Percentiles rank a stretch among this genome's conserved stretches.
phyloP scores from a whole-genome alignment of 2,797 vertebrate genomes.

The Typhlichthys eigenmanni region DNA sequence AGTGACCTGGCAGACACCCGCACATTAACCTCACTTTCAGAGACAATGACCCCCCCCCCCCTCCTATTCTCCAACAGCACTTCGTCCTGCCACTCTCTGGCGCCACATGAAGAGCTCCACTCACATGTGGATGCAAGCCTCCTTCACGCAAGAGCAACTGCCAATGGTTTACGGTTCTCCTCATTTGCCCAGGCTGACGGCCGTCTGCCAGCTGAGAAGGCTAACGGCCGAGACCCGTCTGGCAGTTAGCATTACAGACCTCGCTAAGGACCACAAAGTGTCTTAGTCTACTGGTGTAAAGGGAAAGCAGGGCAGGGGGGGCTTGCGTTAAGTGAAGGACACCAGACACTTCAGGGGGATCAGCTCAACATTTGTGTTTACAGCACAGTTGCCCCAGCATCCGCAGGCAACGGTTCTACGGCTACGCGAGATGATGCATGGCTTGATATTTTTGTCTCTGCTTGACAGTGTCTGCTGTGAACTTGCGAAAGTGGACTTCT shows the following conservation, averaged over 20 bases:
- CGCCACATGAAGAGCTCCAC: constrained; percentile 48
- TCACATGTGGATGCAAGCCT: constrained; percentile 34
- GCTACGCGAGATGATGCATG: constrained; percentile 36
- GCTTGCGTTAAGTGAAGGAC: constrained; percentile 3
- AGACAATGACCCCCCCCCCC: constrained; percentile 50
- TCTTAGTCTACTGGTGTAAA: constrained; percentile 26
- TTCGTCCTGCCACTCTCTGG: constrained; percentile 40
- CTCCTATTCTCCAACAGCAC: constrained; percentile 35
- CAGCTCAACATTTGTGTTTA: constrained; percentile 6
- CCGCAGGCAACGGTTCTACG: constrained; percentile 10
- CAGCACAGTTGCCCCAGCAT: constrained; percentile 15
- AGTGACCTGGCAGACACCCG: constrained; percentile 29
- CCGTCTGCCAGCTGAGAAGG: constrained; percentile 33
- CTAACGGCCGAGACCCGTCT: constrained; percentile 26
- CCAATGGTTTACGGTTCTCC: constrained; percentile 15
- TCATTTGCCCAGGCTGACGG: background rate
- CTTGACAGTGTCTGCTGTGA: background rate
- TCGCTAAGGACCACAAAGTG: constrained; percentile 14
- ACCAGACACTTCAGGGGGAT: background rate
- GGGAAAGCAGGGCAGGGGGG: constrained; percentile 27
- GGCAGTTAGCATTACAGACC: constrained; percentile 34
- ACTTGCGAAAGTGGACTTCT: background rate
- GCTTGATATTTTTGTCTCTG: constrained; percentile 37
- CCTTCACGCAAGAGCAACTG: constrained; percentile 47
- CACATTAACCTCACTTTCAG: constrained; percentile 63